Conservation (phyloP, 23 tunicate genomes). For the Halocynthia roretzi region DNA sequence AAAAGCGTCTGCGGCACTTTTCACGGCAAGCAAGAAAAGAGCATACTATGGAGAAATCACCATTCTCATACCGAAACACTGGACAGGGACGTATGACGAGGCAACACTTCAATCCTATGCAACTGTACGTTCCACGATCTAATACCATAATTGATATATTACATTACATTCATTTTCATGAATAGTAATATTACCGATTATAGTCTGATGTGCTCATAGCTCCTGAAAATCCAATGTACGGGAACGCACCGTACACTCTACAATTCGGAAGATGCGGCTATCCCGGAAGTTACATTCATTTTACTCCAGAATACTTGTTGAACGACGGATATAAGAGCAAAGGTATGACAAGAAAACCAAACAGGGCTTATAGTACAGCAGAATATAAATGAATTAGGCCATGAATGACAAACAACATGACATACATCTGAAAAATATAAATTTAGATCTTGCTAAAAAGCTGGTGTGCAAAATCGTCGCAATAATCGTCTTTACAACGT, state of each 20-base stretch:
- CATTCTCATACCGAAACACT: constrained; percentile 45
- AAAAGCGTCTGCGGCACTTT: constrained; percentile 39
- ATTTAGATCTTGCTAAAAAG: too few species aligned
- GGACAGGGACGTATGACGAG: constrained; percentile 20
- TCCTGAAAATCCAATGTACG: constrained; percentile 29
- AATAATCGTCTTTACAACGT: too few species aligned
- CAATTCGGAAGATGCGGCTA: constrained; percentile 49
- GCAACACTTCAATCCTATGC: constrained; percentile 31
- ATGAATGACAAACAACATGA: too few species aligned
- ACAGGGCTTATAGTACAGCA: background rate
- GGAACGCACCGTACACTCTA: constrained; percentile 48
- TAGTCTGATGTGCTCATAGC: constrained; percentile 50
- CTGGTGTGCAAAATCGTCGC: too few species aligned
- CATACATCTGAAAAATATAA: too few species aligned
- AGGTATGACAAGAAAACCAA: background rate
- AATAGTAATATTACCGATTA: background rate
- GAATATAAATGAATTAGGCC: background rate
- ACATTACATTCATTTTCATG: background rate
- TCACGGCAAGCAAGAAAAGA: constrained; percentile 37
- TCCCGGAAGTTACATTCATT: constrained; percentile 49
- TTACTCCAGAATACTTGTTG: constrained; percentile 38
- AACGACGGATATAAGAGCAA: constrained; percentile 10
- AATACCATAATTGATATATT: background rate
- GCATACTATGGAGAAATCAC: constrained; percentile 63
- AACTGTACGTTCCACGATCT: background rate